These are phyloP conservation scores for Rhimphoctona megacephalus DNA, from an alignment of 2,888 invertebrate genomes.

Conservation along the genomic window DNA sequence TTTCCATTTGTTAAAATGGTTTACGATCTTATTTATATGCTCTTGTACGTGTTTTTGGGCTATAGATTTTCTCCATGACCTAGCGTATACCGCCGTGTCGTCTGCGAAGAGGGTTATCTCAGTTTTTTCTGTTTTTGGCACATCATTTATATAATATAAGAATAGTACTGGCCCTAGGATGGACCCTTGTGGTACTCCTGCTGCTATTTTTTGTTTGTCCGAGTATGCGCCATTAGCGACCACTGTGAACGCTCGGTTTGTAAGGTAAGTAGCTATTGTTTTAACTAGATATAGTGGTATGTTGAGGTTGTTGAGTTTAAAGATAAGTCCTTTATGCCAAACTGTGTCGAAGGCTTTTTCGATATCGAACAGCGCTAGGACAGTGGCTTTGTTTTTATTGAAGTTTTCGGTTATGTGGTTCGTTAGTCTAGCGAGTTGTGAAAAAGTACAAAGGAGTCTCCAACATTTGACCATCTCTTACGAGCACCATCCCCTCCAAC, in stretches of 20 bases:
- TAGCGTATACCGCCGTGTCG: conserved; percentile 52
- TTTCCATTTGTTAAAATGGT: conserved; percentile 60
- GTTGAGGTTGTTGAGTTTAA: conserved; percentile 38
- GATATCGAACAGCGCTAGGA: too few species aligned
- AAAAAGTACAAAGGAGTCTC: too few species aligned
- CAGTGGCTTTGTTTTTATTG: conserved; percentile 62
- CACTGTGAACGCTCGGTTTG: conserved; percentile 61
- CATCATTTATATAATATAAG: conserved; percentile 47
- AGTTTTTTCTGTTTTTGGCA: conserved; percentile 27
- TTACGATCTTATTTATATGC: background rate
- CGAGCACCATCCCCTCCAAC: too few species aligned
- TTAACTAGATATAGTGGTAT: conserved; percentile 53
- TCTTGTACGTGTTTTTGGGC: conserved; percentile 12
- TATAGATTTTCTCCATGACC: conserved; percentile 19
- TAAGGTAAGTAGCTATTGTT: conserved; percentile 55
- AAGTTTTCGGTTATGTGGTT: conserved; percentile 67
- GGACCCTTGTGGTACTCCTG: conserved; percentile 71
- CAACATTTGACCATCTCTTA: too few species aligned
- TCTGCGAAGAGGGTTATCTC: conserved; percentile 51
- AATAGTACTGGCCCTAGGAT: conserved; percentile 66
- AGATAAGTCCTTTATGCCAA: conserved; percentile 17
- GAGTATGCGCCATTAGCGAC: conserved; percentile 42
- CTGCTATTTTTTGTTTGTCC: conserved; percentile 32
- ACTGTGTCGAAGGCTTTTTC: too few species aligned
- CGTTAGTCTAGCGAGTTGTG: conserved; percentile 70